Percentiles rank a stretch among this genome's conserved stretches.
These are phyloP conservation scores for Meleagris gallopavo DNA, from an alignment of 2,113 vertebrate genomes.

Conservation along the genomic window DNA sequence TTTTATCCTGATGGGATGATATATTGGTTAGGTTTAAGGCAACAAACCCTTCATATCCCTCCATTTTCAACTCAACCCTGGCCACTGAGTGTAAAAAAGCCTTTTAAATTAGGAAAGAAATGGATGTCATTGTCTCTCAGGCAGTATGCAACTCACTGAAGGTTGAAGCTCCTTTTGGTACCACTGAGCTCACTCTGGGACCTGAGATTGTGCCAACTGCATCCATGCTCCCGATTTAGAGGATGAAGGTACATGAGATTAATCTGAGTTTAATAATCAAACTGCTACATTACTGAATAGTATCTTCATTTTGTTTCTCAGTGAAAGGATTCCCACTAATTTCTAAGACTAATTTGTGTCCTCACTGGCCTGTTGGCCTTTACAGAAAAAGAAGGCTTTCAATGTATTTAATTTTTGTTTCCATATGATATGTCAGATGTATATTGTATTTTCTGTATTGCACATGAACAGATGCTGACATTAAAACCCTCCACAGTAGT, in stretches of 20 bases:
- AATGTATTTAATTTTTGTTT: neutral
- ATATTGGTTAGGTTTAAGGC: neutral
- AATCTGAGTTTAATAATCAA: neutral
- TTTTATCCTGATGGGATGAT: neutral
- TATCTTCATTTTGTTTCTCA: neutral
- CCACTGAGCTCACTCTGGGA: neutral
- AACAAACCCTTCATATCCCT: neutral
- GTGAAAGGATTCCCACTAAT: neutral
- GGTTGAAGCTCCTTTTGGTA: neutral
- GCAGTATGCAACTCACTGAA: neutral
- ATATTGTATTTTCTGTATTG: neutral
- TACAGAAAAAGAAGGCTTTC: neutral
- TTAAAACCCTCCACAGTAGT: neutral
- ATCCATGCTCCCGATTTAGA: neutral
- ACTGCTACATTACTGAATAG: neutral
- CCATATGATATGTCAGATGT: neutral
- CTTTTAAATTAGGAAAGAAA: neutral
- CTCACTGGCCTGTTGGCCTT: neutral
- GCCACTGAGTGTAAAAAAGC: neutral
- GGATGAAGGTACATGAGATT: accelerated
- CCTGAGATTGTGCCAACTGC: neutral
- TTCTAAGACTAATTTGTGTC: neutral
- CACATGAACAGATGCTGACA: neutral
- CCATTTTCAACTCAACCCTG: neutral
- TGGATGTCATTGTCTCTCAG: neutral